Conservation (phyloP, 2,888 invertebrate species). For the Leptodirus hochenwartii region DNA sequence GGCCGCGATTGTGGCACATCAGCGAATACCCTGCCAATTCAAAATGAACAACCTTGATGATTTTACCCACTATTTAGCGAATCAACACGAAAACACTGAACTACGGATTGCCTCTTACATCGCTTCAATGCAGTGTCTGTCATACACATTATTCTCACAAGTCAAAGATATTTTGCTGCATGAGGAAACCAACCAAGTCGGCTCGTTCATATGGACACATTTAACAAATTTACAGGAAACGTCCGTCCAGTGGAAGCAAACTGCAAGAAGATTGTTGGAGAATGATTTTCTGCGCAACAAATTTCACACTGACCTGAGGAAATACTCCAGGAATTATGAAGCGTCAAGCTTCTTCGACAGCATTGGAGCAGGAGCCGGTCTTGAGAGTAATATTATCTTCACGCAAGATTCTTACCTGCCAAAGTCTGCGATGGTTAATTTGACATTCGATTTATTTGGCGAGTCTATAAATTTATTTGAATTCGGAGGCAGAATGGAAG, state of each 20-base stretch:
- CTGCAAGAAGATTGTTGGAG: slow-evolving; percentile 36
- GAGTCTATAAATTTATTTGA: slow-evolving; percentile 44
- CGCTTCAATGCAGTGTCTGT: slow-evolving; percentile 41
- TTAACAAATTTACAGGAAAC: slow-evolving; percentile 40
- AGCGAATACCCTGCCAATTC: slow-evolving; percentile 28
- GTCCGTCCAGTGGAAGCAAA: slow-evolving; percentile 34
- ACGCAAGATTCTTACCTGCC: slow-evolving; percentile 38
- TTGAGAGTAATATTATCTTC: slow-evolving; percentile 37
- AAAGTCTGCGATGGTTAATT: slow-evolving; percentile 31
- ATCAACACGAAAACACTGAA: slow-evolving; percentile 35
- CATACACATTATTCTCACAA: slow-evolving; percentile 31
- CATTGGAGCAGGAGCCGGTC: slow-evolving; percentile 34
- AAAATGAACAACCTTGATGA: slow-evolving; percentile 23
- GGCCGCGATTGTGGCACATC: slow-evolving; percentile 39
- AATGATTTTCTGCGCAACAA: slow-evolving; percentile 37
- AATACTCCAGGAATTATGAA: slow-evolving; percentile 48
- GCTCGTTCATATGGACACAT: slow-evolving; percentile 51
- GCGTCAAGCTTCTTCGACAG: slow-evolving; percentile 37
- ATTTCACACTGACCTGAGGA: slow-evolving; percentile 40
- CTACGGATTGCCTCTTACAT: slow-evolving; percentile 42
- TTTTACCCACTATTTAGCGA: slow-evolving; percentile 29
- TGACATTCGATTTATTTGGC: slow-evolving; percentile 38
- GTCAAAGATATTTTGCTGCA: slow-evolving; percentile 29
- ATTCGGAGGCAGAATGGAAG: slow-evolving; percentile 37
- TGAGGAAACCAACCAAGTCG: slow-evolving; percentile 42